phyloP scores from a whole-genome alignment of 2,797 vertebrate species.

The Megaceryle alcyon region DNA sequence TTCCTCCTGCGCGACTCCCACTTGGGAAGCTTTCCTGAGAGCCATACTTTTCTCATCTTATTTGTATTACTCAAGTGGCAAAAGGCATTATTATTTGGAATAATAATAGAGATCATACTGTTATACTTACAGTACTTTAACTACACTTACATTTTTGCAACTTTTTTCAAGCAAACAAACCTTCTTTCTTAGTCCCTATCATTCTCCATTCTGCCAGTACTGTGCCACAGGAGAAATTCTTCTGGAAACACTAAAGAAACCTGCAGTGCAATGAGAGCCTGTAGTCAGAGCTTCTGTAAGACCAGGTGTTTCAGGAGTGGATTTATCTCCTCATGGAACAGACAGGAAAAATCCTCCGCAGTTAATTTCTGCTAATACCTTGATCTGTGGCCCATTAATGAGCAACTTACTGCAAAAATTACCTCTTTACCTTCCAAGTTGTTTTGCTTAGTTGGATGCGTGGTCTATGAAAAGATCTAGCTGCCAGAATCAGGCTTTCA shows the following conservation, averaged over 20 bases:
- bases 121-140: neutral
- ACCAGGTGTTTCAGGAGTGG: neutral
- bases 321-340: neutral
- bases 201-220: neutral
- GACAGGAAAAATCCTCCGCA: neutral
- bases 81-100: neutral
- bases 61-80: neutral
- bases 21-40: neutral
- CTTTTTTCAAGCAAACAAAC: neutral
- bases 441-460: neutral
- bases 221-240: neutral
- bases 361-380: neutral
- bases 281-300: neutral
- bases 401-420: neutral
- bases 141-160: neutral
- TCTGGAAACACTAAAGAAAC: neutral
- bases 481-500: neutral
- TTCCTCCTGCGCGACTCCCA: neutral
- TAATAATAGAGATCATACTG: neutral
- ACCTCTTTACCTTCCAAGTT: neutral
- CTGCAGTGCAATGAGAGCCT: neutral
- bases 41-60: neutral
- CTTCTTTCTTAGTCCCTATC: neutral
- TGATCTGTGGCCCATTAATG: neutral
- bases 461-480: neutral